Percentiles rank a stretch among this genome's conserved stretches.
These are phyloP conservation scores for Rallus limicola DNA, from an alignment of 2,113 vertebrate genomes.

Conservation along the genomic window DNA sequence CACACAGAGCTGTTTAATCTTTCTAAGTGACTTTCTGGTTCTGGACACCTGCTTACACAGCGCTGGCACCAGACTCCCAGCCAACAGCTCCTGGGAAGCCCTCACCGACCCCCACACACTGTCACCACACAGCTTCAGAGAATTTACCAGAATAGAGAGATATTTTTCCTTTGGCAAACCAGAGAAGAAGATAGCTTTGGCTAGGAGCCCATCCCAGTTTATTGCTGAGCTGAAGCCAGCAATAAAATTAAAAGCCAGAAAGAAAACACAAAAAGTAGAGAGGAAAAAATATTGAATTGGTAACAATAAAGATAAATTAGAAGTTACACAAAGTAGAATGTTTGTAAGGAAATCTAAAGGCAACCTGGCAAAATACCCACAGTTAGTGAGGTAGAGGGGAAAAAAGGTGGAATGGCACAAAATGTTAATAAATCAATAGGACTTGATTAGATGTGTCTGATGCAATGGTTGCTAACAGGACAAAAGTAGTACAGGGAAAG, in stretches of 20 bases:
- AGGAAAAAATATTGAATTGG: not conserved
- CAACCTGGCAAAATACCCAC: not conserved
- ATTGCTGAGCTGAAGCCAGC: slow-evolving; percentile 10
- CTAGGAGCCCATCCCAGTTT: not conserved
- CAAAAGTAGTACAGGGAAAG: not conserved
- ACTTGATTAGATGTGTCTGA: not conserved
- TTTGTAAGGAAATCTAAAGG: not conserved
- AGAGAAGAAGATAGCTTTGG: not conserved
- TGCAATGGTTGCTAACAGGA: not conserved
- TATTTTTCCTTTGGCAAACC: not conserved
- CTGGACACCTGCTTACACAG: not conserved
- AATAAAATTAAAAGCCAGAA: slow-evolving; percentile 36
- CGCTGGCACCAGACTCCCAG: not conserved
- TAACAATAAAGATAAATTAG: not conserved
- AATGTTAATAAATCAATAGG: not conserved
- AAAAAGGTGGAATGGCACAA: not conserved
- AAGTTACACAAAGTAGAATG: not conserved
- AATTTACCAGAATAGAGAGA: not conserved
- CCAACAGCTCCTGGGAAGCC: not conserved
- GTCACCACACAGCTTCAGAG: accelerated
- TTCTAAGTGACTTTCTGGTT: not conserved
- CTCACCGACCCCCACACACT: accelerated
- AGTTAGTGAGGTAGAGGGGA: not conserved
- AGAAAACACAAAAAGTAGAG: not conserved
- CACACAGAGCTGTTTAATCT: not conserved